Base-by-base conservation (phyloP, 1,140 invertebrate genomes). In the Philaenus spumarius region DNA sequence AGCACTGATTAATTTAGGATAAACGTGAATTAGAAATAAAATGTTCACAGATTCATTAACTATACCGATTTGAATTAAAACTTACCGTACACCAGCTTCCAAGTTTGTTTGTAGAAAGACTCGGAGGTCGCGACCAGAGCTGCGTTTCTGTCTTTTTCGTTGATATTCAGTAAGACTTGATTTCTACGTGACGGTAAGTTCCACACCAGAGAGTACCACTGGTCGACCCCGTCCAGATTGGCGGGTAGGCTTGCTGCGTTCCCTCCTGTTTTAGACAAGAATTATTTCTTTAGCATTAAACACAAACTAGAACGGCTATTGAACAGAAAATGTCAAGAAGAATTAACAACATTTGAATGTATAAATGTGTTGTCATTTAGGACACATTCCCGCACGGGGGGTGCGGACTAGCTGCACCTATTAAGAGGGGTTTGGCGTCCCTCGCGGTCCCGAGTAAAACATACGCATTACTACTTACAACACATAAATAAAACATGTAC, bases 211-310 rank as follows among this genome's bases (percentile, higher is more conserved):
- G 64, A 43, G 15, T 53, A 46, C 83, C 83, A 86, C 58, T 82
- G 73, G 67, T 83, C 72, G 6, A 77, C 61, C 1, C 84, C 83
- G 66, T 86, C 82, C 17, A 85, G 69, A 11, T 72, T 62, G 45
- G 72, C 64, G 23, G 75, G 68, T 48, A 78, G 58, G 74, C 73
- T 64, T 35, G 42, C 46, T 12, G 71, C 11, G 68, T 77, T 69
- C 64, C 80, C 80, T 17, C 78, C 79, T 64, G 46, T 48, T n/a
- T n/a, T n/a, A n/a, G n/a, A n/a, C n/a, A n/a, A n/a, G n/a, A n/a
- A n/a, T n/a, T n/a, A n/a, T n/a, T n/a, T n/a, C n/a, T n/a, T n/a
- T n/a, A n/a, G n/a, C n/a, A n/a, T n/a, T n/a, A n/a, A n/a, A n/a
- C n/a, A n/a, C n/a, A n/a, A n/a, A n/a, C n/a, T n/a, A n/a, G n/a